Evolutionary conservation across 1,140 invertebrate genomes (phyloP).

Genomic region (Trichogramma pretiosum): DNA sequence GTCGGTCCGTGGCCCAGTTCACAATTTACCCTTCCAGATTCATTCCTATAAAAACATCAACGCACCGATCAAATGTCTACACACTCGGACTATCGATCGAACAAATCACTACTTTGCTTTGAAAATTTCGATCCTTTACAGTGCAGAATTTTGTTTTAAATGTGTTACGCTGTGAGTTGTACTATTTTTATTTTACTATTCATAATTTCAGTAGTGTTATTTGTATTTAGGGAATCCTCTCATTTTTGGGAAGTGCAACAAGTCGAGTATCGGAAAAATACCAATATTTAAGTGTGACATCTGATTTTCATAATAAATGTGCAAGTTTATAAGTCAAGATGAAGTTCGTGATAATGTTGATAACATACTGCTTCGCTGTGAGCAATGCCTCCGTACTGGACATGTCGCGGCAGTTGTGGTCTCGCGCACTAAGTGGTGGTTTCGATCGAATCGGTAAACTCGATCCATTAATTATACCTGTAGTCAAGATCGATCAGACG

Average conservation of each 20-base stretch:
- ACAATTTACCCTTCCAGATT: slow-evolving; percentile 35
- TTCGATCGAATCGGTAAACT: slow-evolving; percentile 29
- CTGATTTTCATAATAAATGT: no score
- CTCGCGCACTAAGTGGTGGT: slow-evolving; percentile 31
- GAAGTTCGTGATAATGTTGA: not conserved
- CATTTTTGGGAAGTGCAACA: slow-evolving; percentile 27
- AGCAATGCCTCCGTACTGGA: slow-evolving; percentile 4
- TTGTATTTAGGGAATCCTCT: no score
- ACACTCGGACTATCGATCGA: no score
- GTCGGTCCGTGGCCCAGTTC: slow-evolving; percentile 39
- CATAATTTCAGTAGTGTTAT: no score
- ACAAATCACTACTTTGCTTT: no score
- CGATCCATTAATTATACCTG: slow-evolving; percentile 35
- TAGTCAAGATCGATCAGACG: slow-evolving; percentile 40
- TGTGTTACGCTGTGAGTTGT: slow-evolving; percentile 28
- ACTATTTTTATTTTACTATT: slow-evolving; percentile 25
- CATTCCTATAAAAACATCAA: slow-evolving; percentile 9
- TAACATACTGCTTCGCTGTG: slow-evolving; percentile 12
- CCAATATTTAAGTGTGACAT: no score
- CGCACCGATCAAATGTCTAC: not conserved
- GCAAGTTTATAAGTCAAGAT: no score
- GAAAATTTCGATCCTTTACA: no score
- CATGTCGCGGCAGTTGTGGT: slow-evolving; percentile 36
- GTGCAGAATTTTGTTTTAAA: slow-evolving; percentile 12
- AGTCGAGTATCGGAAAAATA: not conserved